Percentiles rank a stretch among this genome's conserved stretches.
Evolutionary conservation across 2,888 invertebrate species (phyloP).

Genomic region (Platynereis dumerilii): DNA sequence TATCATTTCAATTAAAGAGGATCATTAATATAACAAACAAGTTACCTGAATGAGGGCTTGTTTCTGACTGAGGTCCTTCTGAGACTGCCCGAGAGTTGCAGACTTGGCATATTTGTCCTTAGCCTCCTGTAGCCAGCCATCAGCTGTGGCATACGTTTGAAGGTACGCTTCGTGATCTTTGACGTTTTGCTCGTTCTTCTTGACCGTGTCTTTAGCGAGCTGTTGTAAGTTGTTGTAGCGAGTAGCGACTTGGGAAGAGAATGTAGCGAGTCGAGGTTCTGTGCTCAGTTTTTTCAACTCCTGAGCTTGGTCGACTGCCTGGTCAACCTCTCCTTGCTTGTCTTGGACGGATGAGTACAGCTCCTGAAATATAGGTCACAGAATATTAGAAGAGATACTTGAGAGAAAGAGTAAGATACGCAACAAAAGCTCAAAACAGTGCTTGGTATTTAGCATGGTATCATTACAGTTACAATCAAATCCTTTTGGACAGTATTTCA

Average conservation of each 20-base stretch:
- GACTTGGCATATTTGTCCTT: conserved; percentile 61
- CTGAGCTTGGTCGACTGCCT: conserved; percentile 89
- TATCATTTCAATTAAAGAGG: too few relatives aligned
- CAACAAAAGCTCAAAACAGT: too few relatives aligned
- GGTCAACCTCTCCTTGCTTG: conserved; percentile 77
- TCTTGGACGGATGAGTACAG: conserved; percentile 46
- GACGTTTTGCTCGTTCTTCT: conserved; percentile 82
- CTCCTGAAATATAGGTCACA: conserved; percentile 43
- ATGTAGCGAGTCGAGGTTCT: conserved; percentile 91
- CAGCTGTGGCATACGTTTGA: conserved; percentile 72
- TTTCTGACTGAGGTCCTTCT: conserved; percentile 30
- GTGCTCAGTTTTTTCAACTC: conserved; percentile 83
- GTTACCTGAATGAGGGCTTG: conserved; percentile 32
- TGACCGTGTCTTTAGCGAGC: conserved; percentile 73
- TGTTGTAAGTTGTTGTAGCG: conserved; percentile 70
- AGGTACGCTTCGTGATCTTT: conserved; percentile 85
- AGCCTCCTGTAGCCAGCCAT: conserved; percentile 77
- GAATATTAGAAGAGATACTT: too few relatives aligned
- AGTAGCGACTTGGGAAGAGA: conserved; percentile 89
- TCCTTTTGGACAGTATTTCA: too few relatives aligned
- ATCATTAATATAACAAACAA: too few relatives aligned
- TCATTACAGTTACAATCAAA: too few relatives aligned
- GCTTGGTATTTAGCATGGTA: too few relatives aligned
- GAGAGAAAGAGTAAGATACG: too few relatives aligned
- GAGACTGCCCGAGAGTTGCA: conserved; percentile 6